Evolutionary conservation across 1,140 invertebrate genomes (phyloP).

Genomic region (Bombus soroeensis): DNA sequence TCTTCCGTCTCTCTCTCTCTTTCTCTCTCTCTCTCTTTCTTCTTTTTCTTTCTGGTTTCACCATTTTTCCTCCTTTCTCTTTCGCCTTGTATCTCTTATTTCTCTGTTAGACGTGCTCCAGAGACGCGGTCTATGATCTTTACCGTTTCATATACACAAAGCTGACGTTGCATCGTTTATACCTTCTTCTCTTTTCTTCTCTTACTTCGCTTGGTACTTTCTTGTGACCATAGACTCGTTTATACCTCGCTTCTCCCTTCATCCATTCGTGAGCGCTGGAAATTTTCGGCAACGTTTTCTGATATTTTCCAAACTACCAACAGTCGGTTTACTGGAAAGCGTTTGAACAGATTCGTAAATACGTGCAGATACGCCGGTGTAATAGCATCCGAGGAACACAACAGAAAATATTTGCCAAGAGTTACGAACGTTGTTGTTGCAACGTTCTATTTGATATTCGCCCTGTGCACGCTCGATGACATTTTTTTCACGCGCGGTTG

Average conservation of each 20-base stretch:
- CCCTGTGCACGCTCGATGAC: too few relatives aligned
- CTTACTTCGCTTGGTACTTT: not conserved
- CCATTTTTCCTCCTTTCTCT: not conserved
- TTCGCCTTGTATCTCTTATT: not conserved
- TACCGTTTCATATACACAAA: slow-evolving; percentile 64
- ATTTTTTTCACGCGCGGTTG: not conserved
- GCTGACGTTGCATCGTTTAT: not conserved
- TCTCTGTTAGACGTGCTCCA: slow-evolving; percentile 60
- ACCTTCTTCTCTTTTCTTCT: too few relatives aligned
- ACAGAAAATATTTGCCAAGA: not conserved
- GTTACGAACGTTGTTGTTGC: not conserved
- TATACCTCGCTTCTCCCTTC: not conserved
- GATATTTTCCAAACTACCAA: not conserved
- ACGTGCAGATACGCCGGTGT: not conserved
- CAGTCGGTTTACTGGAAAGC: not conserved
- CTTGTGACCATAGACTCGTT: not conserved
- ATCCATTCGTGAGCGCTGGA: fast-evolving
- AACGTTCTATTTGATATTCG: not conserved
- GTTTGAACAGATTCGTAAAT: not conserved
- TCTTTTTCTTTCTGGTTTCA: not conserved
- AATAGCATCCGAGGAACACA: not conserved
- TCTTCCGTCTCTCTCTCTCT: not conserved
- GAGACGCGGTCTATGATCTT: slow-evolving; percentile 72
- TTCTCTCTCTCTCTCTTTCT: not conserved
- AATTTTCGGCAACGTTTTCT: too few relatives aligned